Percentiles rank a stretch among this genome's conserved stretches.
Conservation (phyloP, 2,888 invertebrate genomes). For the Pseudococcus jackbeardsleyi region DNA sequence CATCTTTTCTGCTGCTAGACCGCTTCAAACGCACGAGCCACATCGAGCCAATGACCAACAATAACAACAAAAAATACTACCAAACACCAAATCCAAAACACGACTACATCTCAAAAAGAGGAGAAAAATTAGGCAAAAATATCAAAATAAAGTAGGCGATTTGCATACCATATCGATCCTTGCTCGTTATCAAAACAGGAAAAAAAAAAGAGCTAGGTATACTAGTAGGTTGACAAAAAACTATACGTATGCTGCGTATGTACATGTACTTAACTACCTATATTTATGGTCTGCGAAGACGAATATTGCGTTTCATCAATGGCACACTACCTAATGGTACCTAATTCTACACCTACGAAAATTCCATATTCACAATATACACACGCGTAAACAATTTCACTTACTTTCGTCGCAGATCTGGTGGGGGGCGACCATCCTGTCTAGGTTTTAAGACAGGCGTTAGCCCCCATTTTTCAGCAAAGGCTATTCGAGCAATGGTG, state of each 20-base stretch:
- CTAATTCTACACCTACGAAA: constrained; percentile 26
- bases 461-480: constrained; percentile 98
- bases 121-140: background rate
- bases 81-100: background rate
- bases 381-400: constrained; percentile 56
- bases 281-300: background rate
- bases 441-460: constrained; percentile 97
- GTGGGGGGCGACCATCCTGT: constrained; percentile 87
- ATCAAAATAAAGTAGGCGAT: background rate
- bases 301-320: background rate
- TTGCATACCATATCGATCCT: background rate
- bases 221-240: background rate
- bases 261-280: too few species aligned
- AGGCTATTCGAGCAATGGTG: constrained; percentile 98
- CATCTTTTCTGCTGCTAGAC: too few species aligned
- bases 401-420: constrained; percentile 64
- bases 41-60: too few species aligned
- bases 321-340: background rate
- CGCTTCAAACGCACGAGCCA: too few species aligned
- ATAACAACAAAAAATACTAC: too few species aligned
- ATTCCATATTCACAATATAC: constrained; percentile 11
- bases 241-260: background rate
- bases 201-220: background rate
- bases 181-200: background rate
- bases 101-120: background rate